Evolutionary conservation across 2,888 invertebrate genomes (phyloP), one percentile per base, ranked within the genome.

Genomic region (Campoplex nolae): DNA sequence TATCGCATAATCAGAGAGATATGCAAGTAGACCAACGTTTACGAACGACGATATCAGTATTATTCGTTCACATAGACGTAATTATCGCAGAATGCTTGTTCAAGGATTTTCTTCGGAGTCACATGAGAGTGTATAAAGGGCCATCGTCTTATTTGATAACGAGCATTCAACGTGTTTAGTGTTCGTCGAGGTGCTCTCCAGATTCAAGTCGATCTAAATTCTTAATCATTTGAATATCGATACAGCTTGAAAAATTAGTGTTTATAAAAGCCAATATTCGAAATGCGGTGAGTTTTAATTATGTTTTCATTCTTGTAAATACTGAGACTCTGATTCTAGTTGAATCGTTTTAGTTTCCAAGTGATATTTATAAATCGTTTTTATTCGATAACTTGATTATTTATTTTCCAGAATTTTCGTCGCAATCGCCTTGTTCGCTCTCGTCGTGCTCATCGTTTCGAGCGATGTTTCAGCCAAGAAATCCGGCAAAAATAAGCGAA

Each of bases 261-360:
- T 73, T 32, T 28, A 23, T 28, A 81, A 32, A 16, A 11, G 32
- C 0, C n/a, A 35, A 54, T 42, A 7, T 28, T 42, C 54, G 18
- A 62, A n/a, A 85, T 86, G 86, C 67, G 86, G 86, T 86, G 51
- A 86, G 81, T 74, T 56, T 58, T 68, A 65, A 68, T 74, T 48
- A 6, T 8, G 54, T 54, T 71, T 56, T 38, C 6, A 18, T 51
- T 18, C 9, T n/a, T 32, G 8, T 45, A 70, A 78, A 68, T 51
- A 4, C 6, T 38, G 7, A 32, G n/a, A 56, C 7, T 48, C 13
- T 28, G 6, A 62, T 51, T 56, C 11, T 54, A 35, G n/a, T 54
- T 13, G n/a, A 35, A 35, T 4, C 38, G 38, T 67, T 38, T 1
- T 13, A 38, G 3, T 38, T 48, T 28, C 3, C 28, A 79, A 45